These are phyloP conservation scores for Nipponacmea schrenckii DNA, from an alignment of 2,888 invertebrate species.

Conservation along the genomic window DNA sequence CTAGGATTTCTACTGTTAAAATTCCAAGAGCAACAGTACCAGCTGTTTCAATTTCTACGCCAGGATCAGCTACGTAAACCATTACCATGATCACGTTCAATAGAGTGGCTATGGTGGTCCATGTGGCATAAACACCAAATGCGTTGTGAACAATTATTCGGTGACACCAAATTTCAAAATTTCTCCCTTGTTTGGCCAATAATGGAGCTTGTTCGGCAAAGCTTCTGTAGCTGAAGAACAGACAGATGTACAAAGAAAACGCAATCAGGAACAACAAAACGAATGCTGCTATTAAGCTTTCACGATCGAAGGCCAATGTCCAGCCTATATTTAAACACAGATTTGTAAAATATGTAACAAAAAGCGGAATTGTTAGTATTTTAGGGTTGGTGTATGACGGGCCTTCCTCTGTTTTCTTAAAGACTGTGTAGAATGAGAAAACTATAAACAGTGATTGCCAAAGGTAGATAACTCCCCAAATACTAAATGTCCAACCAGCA, in stretches of 20 bases:
- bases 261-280: slow-evolving; percentile 37
- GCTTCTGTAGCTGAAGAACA: slow-evolving; percentile 43
- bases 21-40: slow-evolving; percentile 50
- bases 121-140: slow-evolving; percentile 59
- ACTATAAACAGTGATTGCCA: slow-evolving; percentile 58
- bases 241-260: slow-evolving; percentile 45
- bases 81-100: slow-evolving; percentile 59
- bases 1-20: slow-evolving; percentile 43
- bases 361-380: slow-evolving; percentile 46
- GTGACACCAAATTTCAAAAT: slow-evolving; percentile 56
- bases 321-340: slow-evolving; percentile 52
- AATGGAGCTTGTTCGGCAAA: slow-evolving; percentile 40
- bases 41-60: slow-evolving; percentile 24
- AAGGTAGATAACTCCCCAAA: slow-evolving; percentile 56
- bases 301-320: slow-evolving; percentile 19
- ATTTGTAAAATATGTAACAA: slow-evolving; percentile 44
- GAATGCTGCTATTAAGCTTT: slow-evolving; percentile 8
- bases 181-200: slow-evolving; percentile 40
- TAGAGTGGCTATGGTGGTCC: slow-evolving; percentile 59
- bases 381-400: slow-evolving; percentile 49
- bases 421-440: slow-evolving; percentile 53
- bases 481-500: slow-evolving; percentile 60
- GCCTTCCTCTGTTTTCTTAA: slow-evolving; percentile 44
- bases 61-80: slow-evolving; percentile 32
- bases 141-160: slow-evolving; percentile 60